Conservation (phyloP, 2,888 invertebrate genomes). For the Lobophora halterata region DNA sequence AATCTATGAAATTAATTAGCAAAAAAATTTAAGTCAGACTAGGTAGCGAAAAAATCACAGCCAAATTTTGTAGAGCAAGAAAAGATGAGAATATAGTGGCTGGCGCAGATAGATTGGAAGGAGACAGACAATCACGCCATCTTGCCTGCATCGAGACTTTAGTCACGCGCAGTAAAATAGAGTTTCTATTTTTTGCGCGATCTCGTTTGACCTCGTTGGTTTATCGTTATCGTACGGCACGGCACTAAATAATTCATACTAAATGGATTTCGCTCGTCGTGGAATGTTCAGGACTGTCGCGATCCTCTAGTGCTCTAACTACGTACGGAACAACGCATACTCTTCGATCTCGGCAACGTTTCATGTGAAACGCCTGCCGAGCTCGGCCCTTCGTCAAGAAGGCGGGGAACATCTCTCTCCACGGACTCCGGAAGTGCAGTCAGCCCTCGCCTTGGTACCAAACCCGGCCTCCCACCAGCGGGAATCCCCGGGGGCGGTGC, state of each 20-base stretch:
- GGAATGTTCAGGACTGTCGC: too few species aligned
- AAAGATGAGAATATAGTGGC: constrained; percentile 39
- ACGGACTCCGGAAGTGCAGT: too few species aligned
- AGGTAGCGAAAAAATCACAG: constrained; percentile 65
- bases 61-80: constrained; percentile 52
- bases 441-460: too few species aligned
- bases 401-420: too few species aligned
- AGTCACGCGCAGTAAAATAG: constrained; percentile 74
- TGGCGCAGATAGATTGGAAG: constrained; percentile 43
- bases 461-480: too few species aligned
- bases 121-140: constrained; percentile 64
- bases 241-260: constrained; percentile 48
- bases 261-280: constrained; percentile 64
- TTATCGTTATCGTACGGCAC: constrained; percentile 75
- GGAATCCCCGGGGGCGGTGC: too few species aligned
- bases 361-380: too few species aligned
- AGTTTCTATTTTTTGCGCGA: constrained; percentile 77
- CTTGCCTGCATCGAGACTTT: constrained; percentile 68
- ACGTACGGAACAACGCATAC: too few species aligned
- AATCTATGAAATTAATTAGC: constrained; percentile 66
- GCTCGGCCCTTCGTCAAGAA: too few species aligned
- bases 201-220: constrained; percentile 76
- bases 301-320: too few species aligned
- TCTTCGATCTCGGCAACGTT: too few species aligned
- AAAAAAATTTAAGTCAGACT: constrained; percentile 51